These are phyloP conservation scores for Syngnathus acus DNA, from an alignment of 2,797 vertebrate genomes.

Conservation along the genomic window DNA sequence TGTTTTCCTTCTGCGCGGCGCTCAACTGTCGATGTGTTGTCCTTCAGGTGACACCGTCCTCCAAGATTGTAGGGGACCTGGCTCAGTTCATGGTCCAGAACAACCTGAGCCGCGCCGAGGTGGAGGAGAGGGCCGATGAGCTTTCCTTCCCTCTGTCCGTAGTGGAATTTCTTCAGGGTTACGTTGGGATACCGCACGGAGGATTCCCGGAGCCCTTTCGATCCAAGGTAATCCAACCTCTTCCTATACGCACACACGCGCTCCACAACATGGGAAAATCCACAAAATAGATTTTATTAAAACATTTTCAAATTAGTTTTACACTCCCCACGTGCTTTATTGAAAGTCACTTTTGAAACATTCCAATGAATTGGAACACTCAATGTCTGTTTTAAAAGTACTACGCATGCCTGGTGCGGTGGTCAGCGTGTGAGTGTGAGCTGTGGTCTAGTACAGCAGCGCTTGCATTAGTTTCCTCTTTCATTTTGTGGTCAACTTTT, in stretches of 20 bases:
- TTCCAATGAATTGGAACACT: no score
- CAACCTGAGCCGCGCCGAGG: constrained; percentile 73
- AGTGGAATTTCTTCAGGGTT: constrained; percentile 91
- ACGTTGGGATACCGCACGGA: constrained; percentile 83
- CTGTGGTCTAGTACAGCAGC: no score
- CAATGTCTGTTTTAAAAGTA: no score
- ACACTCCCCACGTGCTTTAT: no score
- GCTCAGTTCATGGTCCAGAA: constrained; percentile 99
- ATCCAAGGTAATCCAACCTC: constrained; percentile 69
- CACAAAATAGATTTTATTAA: no score
- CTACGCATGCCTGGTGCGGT: no score
- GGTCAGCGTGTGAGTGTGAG: no score
- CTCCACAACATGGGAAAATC: no score
- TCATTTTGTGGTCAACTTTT: no score
- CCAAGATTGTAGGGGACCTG: constrained; percentile 94
- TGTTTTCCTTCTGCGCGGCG: constrained; percentile 21
- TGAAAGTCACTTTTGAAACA: no score
- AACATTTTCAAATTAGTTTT: no score
- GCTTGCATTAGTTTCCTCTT: no score
- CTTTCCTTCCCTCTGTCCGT: constrained; percentile 88
- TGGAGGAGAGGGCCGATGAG: constrained; percentile 83
- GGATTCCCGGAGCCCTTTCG: constrained; percentile 92
- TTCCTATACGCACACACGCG: neutral
- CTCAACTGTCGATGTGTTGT: constrained; percentile 12
- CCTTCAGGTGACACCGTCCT: constrained; percentile 85